These are phyloP conservation scores for Melangyna quadrimaculata DNA, from an alignment of 2,888 invertebrate genomes.

Conservation along the genomic window DNA sequence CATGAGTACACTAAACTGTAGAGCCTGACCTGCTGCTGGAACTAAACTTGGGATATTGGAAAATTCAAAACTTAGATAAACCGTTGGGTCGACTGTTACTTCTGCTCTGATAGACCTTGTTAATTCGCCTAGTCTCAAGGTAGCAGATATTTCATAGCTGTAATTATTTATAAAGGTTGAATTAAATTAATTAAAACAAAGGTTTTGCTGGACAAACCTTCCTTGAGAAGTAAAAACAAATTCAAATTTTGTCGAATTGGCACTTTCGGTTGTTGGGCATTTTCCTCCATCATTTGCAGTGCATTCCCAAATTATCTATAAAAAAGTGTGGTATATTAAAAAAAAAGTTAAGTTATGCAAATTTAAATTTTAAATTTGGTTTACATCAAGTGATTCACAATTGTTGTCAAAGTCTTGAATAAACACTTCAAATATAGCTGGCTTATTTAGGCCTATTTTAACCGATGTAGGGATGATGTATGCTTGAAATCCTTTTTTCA, in stretches of 20 bases:
- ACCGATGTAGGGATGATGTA: conserved; percentile 67
- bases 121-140: conserved; percentile 41
- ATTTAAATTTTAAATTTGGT: neutral
- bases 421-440: conserved; percentile 60
- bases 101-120: conserved; percentile 38
- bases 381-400: conserved; percentile 55
- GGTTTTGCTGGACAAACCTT: conserved; percentile 8
- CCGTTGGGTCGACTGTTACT: conserved; percentile 52
- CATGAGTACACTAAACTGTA: conserved; percentile 58
- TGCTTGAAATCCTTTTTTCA: conserved; percentile 68
- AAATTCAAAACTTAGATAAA: conserved; percentile 59
- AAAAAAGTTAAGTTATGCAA: no score
- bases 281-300: conserved; percentile 42
- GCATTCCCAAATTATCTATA: conserved; percentile 59
- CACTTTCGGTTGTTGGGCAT: conserved; percentile 10
- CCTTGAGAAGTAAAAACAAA: conserved; percentile 41
- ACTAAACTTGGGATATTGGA: conserved; percentile 55
- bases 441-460: conserved; percentile 67
- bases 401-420: conserved; percentile 68
- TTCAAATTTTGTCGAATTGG: conserved; percentile 57
- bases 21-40: conserved; percentile 36
- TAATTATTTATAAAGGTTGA: neutral
- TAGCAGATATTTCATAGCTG: conserved; percentile 52
- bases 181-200: neutral
- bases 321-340: no score